Percentiles rank a stretch among this genome's conserved stretches.
Conservation (phyloP, 2,113 vertebrate species). For the Meleagris gallopavo region DNA sequence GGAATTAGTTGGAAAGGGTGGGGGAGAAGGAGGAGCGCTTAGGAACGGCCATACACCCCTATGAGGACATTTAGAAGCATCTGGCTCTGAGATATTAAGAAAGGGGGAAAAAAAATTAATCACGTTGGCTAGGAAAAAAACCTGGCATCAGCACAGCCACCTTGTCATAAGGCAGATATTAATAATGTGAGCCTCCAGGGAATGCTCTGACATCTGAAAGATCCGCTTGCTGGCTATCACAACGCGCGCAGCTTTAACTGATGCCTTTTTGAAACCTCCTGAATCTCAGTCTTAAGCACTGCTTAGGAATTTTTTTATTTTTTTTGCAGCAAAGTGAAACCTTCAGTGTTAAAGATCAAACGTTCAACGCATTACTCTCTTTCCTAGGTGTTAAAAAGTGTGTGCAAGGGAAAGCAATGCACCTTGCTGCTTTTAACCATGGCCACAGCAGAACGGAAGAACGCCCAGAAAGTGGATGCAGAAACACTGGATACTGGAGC, state of each 20-base stretch:
- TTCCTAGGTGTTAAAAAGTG: neutral
- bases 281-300: neutral
- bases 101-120: slow-evolving; percentile 85
- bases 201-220: slow-evolving; percentile 54
- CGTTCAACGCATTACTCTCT: neutral
- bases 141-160: slow-evolving; percentile 70
- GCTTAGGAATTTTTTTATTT: neutral
- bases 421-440: neutral
- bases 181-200: slow-evolving; percentile 70
- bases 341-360: neutral
- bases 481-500: neutral
- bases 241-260: slow-evolving; percentile 40
- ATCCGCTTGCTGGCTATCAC: slow-evolving; percentile 53
- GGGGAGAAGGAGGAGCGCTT: slow-evolving; percentile 66
- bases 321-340: neutral
- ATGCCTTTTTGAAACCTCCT: slow-evolving; percentile 44
- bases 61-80: slow-evolving; percentile 76
- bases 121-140: slow-evolving; percentile 31
- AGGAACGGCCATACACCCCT: slow-evolving; percentile 82
- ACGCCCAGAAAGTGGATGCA: neutral
- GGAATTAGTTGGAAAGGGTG: slow-evolving; percentile 66
- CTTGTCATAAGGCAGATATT: slow-evolving; percentile 73
- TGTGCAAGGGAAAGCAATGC: neutral
- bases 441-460: neutral
- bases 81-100: slow-evolving; percentile 85